phyloP scores from a whole-genome alignment of 2,113 vertebrate genomes.

The Formicarius rufipectus region DNA sequence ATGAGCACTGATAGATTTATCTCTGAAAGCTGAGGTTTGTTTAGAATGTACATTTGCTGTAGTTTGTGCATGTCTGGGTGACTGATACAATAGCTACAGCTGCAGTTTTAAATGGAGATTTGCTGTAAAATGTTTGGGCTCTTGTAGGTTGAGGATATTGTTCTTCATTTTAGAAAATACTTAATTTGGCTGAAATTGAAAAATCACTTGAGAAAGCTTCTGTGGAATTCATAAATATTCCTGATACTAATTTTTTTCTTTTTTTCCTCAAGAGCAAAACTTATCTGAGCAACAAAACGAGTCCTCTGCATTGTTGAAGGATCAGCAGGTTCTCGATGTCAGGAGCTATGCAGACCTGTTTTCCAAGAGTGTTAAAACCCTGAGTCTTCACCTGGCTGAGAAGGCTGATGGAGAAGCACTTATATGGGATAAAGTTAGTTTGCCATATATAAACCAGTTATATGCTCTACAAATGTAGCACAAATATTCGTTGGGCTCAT shows the following conservation, averaged over 20 bases:
- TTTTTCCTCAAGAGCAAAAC: slow-evolving; percentile 49
- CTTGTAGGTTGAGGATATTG: not conserved
- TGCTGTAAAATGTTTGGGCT: not conserved
- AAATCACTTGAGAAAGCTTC: not conserved
- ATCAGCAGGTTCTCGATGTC: slow-evolving; percentile 92
- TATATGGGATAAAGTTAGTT: slow-evolving; percentile 95
- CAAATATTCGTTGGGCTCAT: not conserved
- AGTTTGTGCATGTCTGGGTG: not conserved
- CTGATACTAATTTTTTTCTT: not conserved
- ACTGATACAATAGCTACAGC: not conserved
- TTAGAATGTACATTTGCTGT: not conserved
- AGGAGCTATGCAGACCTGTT: slow-evolving; percentile 88
- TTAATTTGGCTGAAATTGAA: not conserved
- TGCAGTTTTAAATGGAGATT: not conserved
- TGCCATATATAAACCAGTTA: not conserved
- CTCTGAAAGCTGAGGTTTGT: not conserved
- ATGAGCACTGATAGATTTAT: not conserved
- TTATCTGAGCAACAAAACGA: slow-evolving; percentile 74
- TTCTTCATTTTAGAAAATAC: not conserved
- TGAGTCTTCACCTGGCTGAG: slow-evolving; percentile 83
- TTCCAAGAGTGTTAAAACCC: slow-evolving; percentile 87
- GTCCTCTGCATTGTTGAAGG: slow-evolving; percentile 82
- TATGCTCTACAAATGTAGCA: not conserved
- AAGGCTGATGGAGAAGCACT: slow-evolving; percentile 91
- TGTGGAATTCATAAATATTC: not conserved